Evolutionary conservation across 2,888 invertebrate genomes (phyloP).

Genomic region (Candidula unifasciata): DNA sequence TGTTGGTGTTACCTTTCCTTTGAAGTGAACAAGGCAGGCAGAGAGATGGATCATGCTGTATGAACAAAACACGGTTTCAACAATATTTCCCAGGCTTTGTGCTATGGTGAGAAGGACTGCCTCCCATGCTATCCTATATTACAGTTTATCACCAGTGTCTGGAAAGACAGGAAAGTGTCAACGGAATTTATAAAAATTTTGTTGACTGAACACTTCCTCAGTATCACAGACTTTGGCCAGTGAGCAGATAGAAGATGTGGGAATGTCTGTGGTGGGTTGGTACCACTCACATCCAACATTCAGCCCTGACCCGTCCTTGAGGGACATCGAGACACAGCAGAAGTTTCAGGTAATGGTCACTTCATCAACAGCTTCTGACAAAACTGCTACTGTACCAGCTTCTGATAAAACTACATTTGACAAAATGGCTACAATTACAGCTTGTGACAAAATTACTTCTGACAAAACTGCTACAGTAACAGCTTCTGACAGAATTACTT

Average conservation of each 20-base stretch:
- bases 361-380: background rate
- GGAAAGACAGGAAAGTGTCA: background rate
- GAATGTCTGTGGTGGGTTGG: constrained; percentile 84
- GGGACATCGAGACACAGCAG: constrained; percentile 84
- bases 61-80: no score
- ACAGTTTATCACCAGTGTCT: background rate
- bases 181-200: background rate
- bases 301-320: constrained; percentile 84
- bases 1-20: no score
- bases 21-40: no score
- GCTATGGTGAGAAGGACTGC: no score
- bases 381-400: background rate
- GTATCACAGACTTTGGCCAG: constrained; percentile 84
- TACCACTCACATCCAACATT: constrained; percentile 88
- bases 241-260: constrained; percentile 80
- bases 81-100: no score
- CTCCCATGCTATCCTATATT: no score
- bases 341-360: constrained; percentile 80
- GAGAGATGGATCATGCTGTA: no score
- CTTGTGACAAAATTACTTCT: no score
- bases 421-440: no score
- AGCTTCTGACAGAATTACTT: no score
- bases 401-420: no score
- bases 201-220: constrained; percentile 59
- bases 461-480: no score